Base-by-base conservation (phyloP, 2,888 invertebrate genomes). In the Trichopria drosophilae region DNA sequence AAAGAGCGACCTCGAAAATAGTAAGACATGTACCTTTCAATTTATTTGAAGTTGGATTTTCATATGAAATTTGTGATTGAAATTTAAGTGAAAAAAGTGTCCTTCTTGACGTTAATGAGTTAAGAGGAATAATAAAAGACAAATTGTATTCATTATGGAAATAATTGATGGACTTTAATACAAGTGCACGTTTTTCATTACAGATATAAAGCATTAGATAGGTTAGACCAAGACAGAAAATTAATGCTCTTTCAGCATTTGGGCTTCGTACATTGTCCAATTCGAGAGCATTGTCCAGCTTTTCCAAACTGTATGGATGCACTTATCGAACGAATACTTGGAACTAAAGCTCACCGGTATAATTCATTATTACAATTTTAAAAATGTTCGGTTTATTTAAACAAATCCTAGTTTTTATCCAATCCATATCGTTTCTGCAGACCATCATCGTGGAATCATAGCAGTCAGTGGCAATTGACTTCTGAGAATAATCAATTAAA, bases 221-320 rank as follows among this genome's bases (percentile, higher is more conserved):
- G 93, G 47, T 82, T 97, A 75, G 94, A 95, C 78, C 94, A 95
- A 76, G 95, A 97, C 71, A 81, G 98, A 57, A 93, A 94, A 75
- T 80, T 95, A 61, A 91, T 97, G 85, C 80, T 98, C 53, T 90
- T 95, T 68, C 94, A 95, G 75, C 96, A 96, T 76, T 79, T 96
- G 32, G 94, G 95, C 51, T 97, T 97, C 77, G 90, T 96, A 47
- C 94, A 96, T 78, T 93, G 92, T 74, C 95, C 96, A 10, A 91
- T 93, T 75, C 80, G 90, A 45, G 95, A 95, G 75, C 93, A 95
- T 73, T 97, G 97, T 72, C 94, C 94, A 10, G 91, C 93, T 35
- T 90, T 85, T 67, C 84, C 88, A 39, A 89, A 87, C 71, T 90
- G 90, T 67, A 86, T 88, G 82, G 89, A 90, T 72, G 83, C 85